Base-by-base conservation (phyloP, 2,797 vertebrate genomes). In the Halcyon leucocephala region DNA sequence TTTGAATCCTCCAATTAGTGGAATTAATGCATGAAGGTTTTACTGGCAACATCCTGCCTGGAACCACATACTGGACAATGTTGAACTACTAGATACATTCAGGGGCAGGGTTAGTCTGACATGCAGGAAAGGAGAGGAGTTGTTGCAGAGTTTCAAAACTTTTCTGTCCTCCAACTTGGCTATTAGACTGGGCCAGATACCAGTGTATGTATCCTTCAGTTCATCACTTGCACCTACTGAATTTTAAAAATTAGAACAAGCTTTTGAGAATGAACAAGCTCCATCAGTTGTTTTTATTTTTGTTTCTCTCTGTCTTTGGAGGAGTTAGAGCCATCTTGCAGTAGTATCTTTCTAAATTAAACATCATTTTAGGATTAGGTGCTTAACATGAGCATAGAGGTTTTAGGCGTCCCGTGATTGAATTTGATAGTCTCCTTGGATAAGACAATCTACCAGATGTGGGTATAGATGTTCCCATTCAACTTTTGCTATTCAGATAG, bases 21-120 rank as follows among this genome's bases (percentile, higher is more conserved):
- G 51, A 58, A 73, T 93, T 79, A 90, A 54, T 52, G 60, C 35
- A 24, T 60, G 60, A 94, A 67, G 62, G 16, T 76, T 90, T 96
- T 93, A 82, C 48, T 86, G 28, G 83, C 60, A 82, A 48, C 42
- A 51, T 96, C 78, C 73, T 90, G 66, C 64, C 42, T 89, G 78
- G 79, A 94, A 84, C 42, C 70, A 57, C 66, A 44, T 84, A 62
- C 55, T 80, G 77, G 73, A 82, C 70, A 41, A 44, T 1, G 18
- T 77, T 88, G 79, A 83, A 48, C 69, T 67, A 8, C 21, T 39
- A 92, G 78, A 92, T 65, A 39, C 21, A 6, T 64, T 58, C 65
- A 2, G 41, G 57, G 46, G 67, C 1, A 0, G 71, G 86, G 60
- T 95, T 82, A 94, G 88, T 71, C 60, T 90, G 71, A 86, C 81